A percentile compares a stretch with the other conserved stretches of the same genome.
phyloP scores from a whole-genome alignment of 2,888 invertebrate species.

The Drosophila anomelani region DNA sequence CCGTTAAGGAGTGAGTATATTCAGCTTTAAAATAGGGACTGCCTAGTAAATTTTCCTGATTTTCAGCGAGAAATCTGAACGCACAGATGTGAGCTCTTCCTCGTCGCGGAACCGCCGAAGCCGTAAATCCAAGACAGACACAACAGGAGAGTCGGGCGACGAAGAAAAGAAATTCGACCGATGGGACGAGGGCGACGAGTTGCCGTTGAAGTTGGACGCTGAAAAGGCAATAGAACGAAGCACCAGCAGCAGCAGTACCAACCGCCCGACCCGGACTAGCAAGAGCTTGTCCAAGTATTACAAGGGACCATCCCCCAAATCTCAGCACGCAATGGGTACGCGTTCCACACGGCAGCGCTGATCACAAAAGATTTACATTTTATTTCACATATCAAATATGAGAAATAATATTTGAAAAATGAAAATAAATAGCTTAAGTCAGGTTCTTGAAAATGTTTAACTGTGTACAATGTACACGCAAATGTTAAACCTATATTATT shows the following conservation, averaged over 20 bases:
- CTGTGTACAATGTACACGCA: constrained; percentile 32
- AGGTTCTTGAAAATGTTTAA: background rate
- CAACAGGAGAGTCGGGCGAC: constrained; percentile 46
- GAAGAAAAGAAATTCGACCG: constrained; percentile 56
- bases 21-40: background rate
- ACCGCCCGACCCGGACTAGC: constrained; percentile 81
- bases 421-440: constrained; percentile 12
- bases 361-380: constrained; percentile 19
- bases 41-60: background rate
- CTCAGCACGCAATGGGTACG: constrained; percentile 72
- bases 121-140: constrained; percentile 61
- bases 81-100: constrained; percentile 69
- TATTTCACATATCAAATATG: constrained; percentile 63
- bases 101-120: constrained; percentile 73
- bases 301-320: constrained; percentile 70
- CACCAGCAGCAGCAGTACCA: constrained; percentile 27
- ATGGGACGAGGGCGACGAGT: constrained; percentile 73
- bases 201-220: constrained; percentile 63
- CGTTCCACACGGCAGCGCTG: constrained; percentile 72
- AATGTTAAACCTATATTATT: background rate
- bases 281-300: constrained; percentile 83
- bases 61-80: constrained; percentile 66
- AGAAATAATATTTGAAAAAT: constrained; percentile 18
- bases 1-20: constrained; percentile 60
- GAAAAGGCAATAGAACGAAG: constrained; percentile 49